Percentiles rank a stretch among this genome's conserved stretches.
Conservation (phyloP, 2,888 invertebrate species). For the Cheilosia soror region DNA sequence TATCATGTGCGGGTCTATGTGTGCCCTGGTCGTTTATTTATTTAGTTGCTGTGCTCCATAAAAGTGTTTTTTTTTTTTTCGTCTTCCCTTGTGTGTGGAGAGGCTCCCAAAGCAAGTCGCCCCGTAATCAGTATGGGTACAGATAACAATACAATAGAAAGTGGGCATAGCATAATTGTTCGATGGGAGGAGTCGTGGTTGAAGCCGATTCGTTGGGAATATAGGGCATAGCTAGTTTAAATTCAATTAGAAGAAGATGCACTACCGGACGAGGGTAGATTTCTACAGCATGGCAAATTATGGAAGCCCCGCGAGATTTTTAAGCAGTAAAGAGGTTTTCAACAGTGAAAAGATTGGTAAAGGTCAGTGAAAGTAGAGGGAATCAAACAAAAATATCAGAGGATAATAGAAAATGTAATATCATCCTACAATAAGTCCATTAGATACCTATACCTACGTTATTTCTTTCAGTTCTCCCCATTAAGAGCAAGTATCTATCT, state of each 20-base stretch:
- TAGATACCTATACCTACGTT: no score
- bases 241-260: conserved; percentile 38
- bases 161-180: conserved; percentile 60
- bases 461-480: no score
- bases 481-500: no score
- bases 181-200: conserved; percentile 56
- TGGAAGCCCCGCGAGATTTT: background rate
- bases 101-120: background rate
- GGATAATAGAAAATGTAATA: no score
- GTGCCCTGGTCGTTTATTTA: conserved; percentile 54
- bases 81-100: conserved; percentile 25
- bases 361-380: no score
- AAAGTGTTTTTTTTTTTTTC: conserved; percentile 27
- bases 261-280: background rate
- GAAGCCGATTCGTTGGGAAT: conserved; percentile 53
- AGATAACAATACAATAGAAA: conserved; percentile 39
- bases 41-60: conserved; percentile 66
- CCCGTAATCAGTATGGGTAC: conserved; percentile 17
- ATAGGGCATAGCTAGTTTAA: conserved; percentile 42
- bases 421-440: no score
- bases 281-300: background rate
- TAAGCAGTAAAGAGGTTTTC: no score
- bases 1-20: conserved; percentile 39
- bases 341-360: no score
- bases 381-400: no score